A percentile compares a stretch with the other conserved stretches of the same genome.
Conservation (phyloP, 2,797 vertebrate genomes). For the Psittacula echo region DNA sequence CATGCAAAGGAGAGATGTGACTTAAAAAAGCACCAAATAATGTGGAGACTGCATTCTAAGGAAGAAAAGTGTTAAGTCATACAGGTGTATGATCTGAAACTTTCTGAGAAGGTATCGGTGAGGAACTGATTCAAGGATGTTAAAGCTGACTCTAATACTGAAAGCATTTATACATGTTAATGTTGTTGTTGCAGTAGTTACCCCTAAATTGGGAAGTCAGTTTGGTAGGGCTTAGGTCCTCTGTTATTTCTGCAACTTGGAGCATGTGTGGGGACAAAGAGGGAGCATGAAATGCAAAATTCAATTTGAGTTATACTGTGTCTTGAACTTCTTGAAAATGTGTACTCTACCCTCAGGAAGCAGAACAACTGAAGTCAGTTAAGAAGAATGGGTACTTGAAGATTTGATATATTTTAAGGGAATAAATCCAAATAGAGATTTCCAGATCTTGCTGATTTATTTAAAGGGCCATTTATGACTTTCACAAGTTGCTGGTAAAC, state of each 20-base stretch:
- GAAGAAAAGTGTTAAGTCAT: background rate
- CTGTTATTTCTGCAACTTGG: background rate
- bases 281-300: background rate
- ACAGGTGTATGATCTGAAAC: background rate
- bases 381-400: background rate
- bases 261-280: background rate
- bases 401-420: background rate
- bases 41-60: background rate
- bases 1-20: background rate
- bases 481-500: background rate
- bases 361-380: background rate
- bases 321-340: background rate
- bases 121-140: background rate
- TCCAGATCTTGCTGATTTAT: background rate
- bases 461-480: background rate
- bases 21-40: background rate
- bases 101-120: accelerated
- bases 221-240: background rate
- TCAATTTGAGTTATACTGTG: background rate
- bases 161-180: accelerated
- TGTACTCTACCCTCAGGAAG: background rate
- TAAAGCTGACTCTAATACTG: background rate
- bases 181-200: background rate
- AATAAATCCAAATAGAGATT: background rate
- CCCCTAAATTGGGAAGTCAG: too few relatives aligned